Evolutionary conservation across 2,113 vertebrate species (phyloP).

Genomic region (Dasyornis broadbenti): DNA sequence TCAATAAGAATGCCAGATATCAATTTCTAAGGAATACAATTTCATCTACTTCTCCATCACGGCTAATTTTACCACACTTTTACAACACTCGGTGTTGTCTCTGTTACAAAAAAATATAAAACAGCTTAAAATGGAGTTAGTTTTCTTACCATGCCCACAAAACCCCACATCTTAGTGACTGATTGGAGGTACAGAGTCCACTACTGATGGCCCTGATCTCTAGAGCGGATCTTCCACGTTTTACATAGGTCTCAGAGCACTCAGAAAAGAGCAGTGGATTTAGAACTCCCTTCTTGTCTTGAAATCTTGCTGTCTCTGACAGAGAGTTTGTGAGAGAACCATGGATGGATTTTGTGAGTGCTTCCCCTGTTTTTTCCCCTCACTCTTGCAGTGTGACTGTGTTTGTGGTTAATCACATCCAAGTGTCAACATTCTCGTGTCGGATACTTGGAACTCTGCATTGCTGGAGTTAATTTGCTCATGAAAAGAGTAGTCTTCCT

Average conservation of each 20-base stretch:
- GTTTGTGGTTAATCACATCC: neutral
- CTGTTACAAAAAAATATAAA: neutral
- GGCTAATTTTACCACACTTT: neutral
- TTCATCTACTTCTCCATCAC: neutral
- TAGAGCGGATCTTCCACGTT: accelerated
- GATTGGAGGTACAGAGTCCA: neutral
- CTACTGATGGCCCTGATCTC: neutral
- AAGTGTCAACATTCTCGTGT: neutral
- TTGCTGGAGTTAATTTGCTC: neutral
- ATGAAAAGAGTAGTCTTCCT: neutral
- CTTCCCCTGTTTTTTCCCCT: neutral
- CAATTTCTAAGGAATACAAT: neutral
- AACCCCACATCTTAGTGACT: neutral
- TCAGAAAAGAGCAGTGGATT: neutral
- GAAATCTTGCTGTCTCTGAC: neutral
- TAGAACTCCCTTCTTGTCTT: neutral
- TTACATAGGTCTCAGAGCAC: neutral
- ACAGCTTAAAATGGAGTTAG: neutral
- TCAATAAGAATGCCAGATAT: neutral
- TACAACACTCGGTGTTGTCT: neutral
- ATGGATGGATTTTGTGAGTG: neutral
- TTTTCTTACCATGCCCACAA: neutral
- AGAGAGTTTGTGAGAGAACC: neutral
- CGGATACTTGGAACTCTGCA: neutral
- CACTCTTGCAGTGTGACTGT: neutral